Base-by-base conservation (phyloP, 2,888 invertebrate species). In the Volucella inanis region DNA sequence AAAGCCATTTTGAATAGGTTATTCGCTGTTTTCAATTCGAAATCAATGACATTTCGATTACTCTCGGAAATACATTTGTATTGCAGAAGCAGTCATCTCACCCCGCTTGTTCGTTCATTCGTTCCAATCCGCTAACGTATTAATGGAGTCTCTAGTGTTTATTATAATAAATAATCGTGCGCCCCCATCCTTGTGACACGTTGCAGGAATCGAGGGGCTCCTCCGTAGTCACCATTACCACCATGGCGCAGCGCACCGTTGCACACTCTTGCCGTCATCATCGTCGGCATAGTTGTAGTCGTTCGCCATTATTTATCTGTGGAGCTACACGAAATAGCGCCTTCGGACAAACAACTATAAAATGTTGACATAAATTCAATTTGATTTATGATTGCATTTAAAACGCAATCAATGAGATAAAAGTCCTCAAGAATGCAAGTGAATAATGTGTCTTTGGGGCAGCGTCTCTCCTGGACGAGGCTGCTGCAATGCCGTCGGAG, bases 321-420 rank as follows among this genome's bases (percentile, higher is more conserved):
- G 84, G 84, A 88, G 87, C 87, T 87, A 88, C 88, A 88, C 88
- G 87, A 88, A 88, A 89, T 88, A 89, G 89, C 88, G 89, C 89
- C 89, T 89, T 89, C 87, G 88, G 89, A 89, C 89, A 89, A 89
- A 89, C 89, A 88, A 89, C 88, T 88, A 88, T 88, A 89, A 89
- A 89, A 89, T 89, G 89, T 89, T 89, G 89, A 89, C 89, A 89
- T 89, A 89, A 89, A 89, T 89, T 89, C 88, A 88, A 89, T 88
- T 89, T 89, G 89, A 89, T 89, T 89, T 89, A 89, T 89, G 89
- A 89, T 88, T 88, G 89, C 89, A 89, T 89, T 89, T 89, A 89
- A 89, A 89, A 89, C 88, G 89, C 89, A 89, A 89, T 89, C 89
- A 89, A 89, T 89, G 89, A 85, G 87, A 87, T 87, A 86, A 87